Base-by-base conservation (phyloP, 2,888 invertebrate species). In the Steinernema scapterisci region DNA sequence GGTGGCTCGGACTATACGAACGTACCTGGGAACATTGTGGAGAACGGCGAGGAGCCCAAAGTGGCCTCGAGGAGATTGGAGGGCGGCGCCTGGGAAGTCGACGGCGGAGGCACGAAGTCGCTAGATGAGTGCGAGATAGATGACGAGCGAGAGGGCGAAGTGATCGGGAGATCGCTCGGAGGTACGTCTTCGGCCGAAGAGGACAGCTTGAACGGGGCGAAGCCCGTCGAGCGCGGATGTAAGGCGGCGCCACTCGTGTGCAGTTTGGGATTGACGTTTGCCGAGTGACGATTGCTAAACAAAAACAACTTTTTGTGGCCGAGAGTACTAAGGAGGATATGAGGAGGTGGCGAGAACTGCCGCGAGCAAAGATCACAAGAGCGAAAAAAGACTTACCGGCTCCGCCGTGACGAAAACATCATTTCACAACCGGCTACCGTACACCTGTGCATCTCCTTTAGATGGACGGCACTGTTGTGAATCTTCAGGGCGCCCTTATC, bases 401-500 rank as follows among this genome's bases (percentile, higher is more conserved):
- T 82, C 21, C 83, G 71, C n/a, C 85, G 76, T 23, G 82, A 82
- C 38, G 82, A 82, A 76, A 85, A 85, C 74, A 83, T 79, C 76
- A 83, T 83, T n/a, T 80, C 81, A 73, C 85, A 85, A 0, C 85
- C 85, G 21, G 76, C 76, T 0, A 99, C 96, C 0, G 97, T 97
- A 88, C 99, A 99, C 89, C 95, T 95, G 89, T 99, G 99, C 97
- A 99, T 99, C 90, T 99, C 99, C 51, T 97, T 92, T 77, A 97
- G 90, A 88, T 99, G 99, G 11, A 99, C 99, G 0, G 99, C 99
- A 72, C 96, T 96, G 88, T 97, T 97, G 89, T 99, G 99, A 7
- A 99, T 99, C 90, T 99, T 99, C 27, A 99, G 91, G 0, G 99
- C 99, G 78, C 97, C 99, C 90, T 99, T 99, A 90, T 99, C 99